phyloP scores from a whole-genome alignment of 92 coral and sea anemone species.

The Virgularia gustaviana region DNA sequence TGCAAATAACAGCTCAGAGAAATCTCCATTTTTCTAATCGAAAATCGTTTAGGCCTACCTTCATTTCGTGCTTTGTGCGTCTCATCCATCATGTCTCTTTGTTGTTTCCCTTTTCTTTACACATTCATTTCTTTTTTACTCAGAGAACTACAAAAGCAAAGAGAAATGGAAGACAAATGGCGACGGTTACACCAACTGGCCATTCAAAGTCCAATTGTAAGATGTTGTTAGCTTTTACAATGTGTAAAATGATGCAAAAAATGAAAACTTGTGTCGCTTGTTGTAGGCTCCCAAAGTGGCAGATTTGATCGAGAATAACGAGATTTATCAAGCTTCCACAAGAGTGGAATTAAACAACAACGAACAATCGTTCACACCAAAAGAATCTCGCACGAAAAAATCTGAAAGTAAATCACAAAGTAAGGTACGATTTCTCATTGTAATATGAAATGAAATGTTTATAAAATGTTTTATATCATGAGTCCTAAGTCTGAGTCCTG shows the following conservation, averaged over 20 bases:
- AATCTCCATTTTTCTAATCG: not conserved
- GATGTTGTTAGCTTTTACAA: constrained; percentile 1
- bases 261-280: not conserved
- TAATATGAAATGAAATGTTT: not conserved
- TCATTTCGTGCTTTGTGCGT: not conserved
- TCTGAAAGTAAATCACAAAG: not conserved
- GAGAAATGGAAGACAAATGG: constrained; percentile 94
- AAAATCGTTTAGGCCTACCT: not conserved
- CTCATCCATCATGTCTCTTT: not conserved
- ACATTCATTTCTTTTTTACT: not conserved
- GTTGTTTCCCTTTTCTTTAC: not conserved
- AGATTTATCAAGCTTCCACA: not conserved
- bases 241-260: not conserved
- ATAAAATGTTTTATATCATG: too few relatives aligned
- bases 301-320: not conserved
- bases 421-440: constrained; percentile 2
- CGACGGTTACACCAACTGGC: constrained; percentile 70
- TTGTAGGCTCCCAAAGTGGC: constrained; percentile 27
- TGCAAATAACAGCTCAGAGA: too few relatives aligned
- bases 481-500: too few relatives aligned
- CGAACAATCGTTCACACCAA: constrained; percentile 12
- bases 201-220: constrained; percentile 74
- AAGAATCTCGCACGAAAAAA: constrained; percentile 11
- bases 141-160: constrained; percentile 82
- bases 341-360: constrained; percentile 13